Conservation (phyloP, 2,797 vertebrate species). For the Eleutherodactylus coqui region DNA sequence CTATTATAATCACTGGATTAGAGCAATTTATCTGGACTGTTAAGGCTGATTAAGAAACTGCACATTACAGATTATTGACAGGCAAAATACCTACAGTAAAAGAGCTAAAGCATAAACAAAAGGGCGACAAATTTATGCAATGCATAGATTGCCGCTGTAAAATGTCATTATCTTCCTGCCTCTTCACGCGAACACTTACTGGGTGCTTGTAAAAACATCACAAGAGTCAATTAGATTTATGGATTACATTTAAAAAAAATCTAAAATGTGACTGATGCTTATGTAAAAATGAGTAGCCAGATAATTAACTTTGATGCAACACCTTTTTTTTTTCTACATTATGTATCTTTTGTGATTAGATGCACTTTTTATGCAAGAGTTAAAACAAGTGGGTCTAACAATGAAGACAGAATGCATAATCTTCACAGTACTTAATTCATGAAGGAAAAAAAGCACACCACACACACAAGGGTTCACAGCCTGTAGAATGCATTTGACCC, state of each 20-base stretch:
- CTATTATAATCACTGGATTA: slow-evolving; percentile 82
- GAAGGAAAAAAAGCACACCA: slow-evolving; percentile 17
- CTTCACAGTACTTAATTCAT: slow-evolving; percentile 45
- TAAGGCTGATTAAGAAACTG: slow-evolving; percentile 84
- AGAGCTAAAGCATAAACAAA: slow-evolving; percentile 48
- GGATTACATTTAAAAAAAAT: not conserved
- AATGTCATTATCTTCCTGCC: slow-evolving; percentile 16
- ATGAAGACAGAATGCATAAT: slow-evolving; percentile 26
- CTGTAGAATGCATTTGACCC: slow-evolving; percentile 67
- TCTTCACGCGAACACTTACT: not conserved
- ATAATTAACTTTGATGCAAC: not conserved
- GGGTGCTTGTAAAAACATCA: slow-evolving; percentile 32
- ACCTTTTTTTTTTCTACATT: not conserved
- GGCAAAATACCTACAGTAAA: slow-evolving; percentile 78
- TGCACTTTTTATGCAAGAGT: not conserved
- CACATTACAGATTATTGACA: slow-evolving; percentile 82
- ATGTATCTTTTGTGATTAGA: not conserved
- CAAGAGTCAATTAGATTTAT: not conserved
- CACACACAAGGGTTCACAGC: slow-evolving; percentile 63
- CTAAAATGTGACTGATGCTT: not conserved
- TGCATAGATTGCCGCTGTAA: not conserved
- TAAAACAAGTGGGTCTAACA: slow-evolving; percentile 21
- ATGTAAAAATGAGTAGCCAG: not conserved
- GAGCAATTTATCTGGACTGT: slow-evolving; percentile 84
- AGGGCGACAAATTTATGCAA: not conserved